These are phyloP conservation scores for Callaeas wilsoni DNA, from an alignment of 2,113 vertebrate genomes.

Conservation along the genomic window DNA sequence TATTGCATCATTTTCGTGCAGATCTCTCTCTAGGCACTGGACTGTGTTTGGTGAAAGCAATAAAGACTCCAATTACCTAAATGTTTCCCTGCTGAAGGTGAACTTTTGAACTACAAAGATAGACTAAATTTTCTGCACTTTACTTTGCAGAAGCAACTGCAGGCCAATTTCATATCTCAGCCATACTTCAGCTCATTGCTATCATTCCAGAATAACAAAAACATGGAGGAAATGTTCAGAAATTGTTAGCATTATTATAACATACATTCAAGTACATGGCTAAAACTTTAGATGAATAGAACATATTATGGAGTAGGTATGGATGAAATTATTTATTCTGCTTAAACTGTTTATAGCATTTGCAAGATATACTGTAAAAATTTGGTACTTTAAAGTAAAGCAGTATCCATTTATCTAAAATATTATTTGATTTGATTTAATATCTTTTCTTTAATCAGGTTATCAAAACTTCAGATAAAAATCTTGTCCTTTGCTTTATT, in stretches of 20 bases:
- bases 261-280: not conserved
- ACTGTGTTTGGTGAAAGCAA: conserved; percentile 15
- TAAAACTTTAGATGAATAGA: not conserved
- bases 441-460: not conserved
- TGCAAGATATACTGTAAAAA: not conserved
- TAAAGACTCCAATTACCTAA: conserved; percentile 31
- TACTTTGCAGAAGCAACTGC: not conserved
- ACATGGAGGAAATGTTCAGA: not conserved
- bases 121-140: not conserved
- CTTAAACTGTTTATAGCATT: not conserved
- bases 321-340: not conserved
- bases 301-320: not conserved
- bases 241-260: not conserved
- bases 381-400: not conserved
- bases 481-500: not conserved
- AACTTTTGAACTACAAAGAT: conserved; percentile 42
- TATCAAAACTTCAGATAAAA: not conserved
- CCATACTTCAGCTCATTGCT: not conserved
- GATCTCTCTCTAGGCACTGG: not conserved
- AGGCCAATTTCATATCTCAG: not conserved
- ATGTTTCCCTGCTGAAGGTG: conserved; percentile 15
- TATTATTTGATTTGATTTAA: not conserved
- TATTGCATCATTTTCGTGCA: conserved; percentile 26
- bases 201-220: not conserved
- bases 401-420: not conserved